Evolutionary conservation across 2,888 invertebrate species (phyloP).

Genomic region (Melinopterus prodromus): DNA sequence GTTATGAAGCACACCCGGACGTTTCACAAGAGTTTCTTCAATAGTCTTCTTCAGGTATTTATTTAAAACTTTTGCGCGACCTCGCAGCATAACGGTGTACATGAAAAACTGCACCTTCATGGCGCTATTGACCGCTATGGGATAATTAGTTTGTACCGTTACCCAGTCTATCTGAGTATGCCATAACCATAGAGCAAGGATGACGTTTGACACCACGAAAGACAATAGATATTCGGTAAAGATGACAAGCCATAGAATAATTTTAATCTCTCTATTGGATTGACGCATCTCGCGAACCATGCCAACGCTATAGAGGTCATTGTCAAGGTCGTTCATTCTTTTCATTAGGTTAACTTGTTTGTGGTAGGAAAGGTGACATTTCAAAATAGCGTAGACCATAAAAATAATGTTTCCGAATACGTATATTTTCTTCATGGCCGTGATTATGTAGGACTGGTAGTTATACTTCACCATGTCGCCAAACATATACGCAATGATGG

Average conservation of each 20-base stretch:
- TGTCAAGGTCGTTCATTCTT: slow-evolving; percentile 31
- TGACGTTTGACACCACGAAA: neutral
- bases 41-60: slow-evolving; percentile 27
- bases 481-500: slow-evolving; percentile 7
- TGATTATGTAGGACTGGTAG: slow-evolving; percentile 31
- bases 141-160: neutral
- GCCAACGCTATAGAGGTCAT: slow-evolving; percentile 27
- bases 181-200: neutral
- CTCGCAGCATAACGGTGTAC: neutral
- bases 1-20: too few species aligned
- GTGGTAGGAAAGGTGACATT: slow-evolving; percentile 31
- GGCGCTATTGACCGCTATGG: neutral
- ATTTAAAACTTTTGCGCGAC: slow-evolving; percentile 32
- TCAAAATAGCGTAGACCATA: slow-evolving; percentile 28
- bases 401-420: slow-evolving; percentile 26
- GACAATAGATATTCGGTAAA: neutral
- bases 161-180: neutral
- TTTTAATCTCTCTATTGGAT: slow-evolving; percentile 28
- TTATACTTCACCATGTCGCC: neutral
- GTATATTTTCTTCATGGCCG: slow-evolving; percentile 29
- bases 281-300: slow-evolving; percentile 20
- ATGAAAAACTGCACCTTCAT: neutral
- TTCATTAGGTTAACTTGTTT: slow-evolving; percentile 30
- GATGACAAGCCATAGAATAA: neutral
- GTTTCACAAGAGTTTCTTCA: neutral